phyloP scores from a whole-genome alignment of 2,797 vertebrate genomes.

The Ammospiza maritima region DNA sequence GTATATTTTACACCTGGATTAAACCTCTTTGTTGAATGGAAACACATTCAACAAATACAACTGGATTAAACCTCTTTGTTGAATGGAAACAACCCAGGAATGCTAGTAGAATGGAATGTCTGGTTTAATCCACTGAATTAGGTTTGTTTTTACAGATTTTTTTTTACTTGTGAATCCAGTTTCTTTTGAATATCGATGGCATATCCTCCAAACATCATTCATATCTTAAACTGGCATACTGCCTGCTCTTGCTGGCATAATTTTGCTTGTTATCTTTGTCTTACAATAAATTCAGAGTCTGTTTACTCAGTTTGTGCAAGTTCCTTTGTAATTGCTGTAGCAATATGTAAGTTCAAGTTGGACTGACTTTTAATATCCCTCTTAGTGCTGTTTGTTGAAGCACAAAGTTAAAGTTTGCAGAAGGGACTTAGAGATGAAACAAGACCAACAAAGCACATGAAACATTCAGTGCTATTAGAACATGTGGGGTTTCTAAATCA shows the following conservation, averaged over 20 bases:
- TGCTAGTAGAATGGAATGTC: not conserved
- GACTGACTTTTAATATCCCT: not conserved
- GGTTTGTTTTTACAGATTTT: not conserved
- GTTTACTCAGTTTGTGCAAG: not conserved
- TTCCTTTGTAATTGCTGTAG: not conserved
- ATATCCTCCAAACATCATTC: not conserved
- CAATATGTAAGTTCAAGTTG: not conserved
- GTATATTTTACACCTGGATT: not conserved
- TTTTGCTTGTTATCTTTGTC: not conserved
- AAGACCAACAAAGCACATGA: not conserved
- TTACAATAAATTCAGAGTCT: not conserved
- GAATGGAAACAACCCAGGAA: not conserved
- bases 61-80: not conserved
- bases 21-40: not conserved
- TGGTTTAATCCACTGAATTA: not conserved
- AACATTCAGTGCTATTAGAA: not conserved
- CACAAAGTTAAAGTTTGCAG: not conserved
- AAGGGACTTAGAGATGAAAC: not conserved
- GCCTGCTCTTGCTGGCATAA: not conserved
- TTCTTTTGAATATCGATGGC: not conserved
- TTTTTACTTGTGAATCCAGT: not conserved
- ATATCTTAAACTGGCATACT: not conserved
- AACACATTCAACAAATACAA: not conserved
- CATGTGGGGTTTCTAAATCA: not conserved
- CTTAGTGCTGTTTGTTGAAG: not conserved